These are phyloP conservation scores for Heliocidaris erythrogramma DNA, from an alignment of 35 echinoderm and acorn worm species.

Conservation along the genomic window DNA sequence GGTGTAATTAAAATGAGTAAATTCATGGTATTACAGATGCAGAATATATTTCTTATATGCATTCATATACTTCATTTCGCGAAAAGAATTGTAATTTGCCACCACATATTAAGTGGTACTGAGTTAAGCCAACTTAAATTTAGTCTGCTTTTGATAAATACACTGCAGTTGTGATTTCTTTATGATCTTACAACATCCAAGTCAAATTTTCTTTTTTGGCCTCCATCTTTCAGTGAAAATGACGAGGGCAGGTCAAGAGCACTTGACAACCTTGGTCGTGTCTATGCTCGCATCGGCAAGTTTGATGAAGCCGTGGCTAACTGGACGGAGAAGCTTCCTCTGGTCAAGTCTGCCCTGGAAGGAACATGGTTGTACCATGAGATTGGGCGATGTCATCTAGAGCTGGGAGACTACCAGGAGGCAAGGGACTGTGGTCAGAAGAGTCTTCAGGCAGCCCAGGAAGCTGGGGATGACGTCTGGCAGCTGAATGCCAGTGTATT, in stretches of 20 bases:
- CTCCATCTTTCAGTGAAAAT: constrained; percentile 62
- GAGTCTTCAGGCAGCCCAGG: constrained; percentile 86
- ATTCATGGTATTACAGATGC: too few species aligned
- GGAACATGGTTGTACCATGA: constrained; percentile 97
- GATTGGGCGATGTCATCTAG: constrained; percentile 91
- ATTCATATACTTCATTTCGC: too few species aligned
- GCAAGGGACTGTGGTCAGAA: constrained; percentile 90
- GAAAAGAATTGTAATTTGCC: too few species aligned
- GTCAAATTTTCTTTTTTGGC: neutral
- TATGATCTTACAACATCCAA: too few species aligned
- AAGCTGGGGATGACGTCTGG: constrained; percentile 94
- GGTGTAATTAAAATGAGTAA: too few species aligned
- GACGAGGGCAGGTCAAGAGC: constrained; percentile 91
- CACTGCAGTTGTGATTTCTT: too few species aligned
- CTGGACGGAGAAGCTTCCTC: constrained; percentile 88
- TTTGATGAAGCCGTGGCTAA: constrained; percentile 76
- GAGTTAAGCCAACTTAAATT: too few species aligned
- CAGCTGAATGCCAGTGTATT: constrained; percentile 97
- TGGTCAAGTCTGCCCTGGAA: constrained; percentile 85
- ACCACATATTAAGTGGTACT: too few species aligned
- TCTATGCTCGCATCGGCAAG: constrained; percentile 90
- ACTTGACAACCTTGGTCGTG: constrained; percentile 87
- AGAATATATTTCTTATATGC: too few species aligned
- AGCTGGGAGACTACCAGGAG: constrained; percentile 75
- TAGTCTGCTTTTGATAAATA: too few species aligned